Base-by-base conservation (phyloP, 2,797 vertebrate genomes). In the Muscicapa striata region DNA sequence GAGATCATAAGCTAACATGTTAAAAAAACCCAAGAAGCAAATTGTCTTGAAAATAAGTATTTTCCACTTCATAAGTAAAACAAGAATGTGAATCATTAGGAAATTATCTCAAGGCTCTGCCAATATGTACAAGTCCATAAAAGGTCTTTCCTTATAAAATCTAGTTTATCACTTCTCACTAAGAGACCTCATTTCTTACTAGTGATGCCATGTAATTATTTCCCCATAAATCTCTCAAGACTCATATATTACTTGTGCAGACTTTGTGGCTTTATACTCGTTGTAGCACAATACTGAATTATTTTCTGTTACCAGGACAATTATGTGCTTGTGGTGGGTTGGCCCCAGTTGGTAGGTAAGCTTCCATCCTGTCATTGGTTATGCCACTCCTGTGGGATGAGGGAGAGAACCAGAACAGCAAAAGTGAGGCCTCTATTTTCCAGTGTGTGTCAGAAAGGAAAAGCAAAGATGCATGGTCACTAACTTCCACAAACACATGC, bases 351-450 rank as follows among this genome's bases (percentile, higher is more conserved):
- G 34, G 21, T 55, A 63, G 4, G 23, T 73, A 36, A 74, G 14
- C 17, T 62, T 38, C n/a, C 34, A 46, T 52, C 9, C 20, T 55
- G 4, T 45, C 21, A 27, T 17, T 5, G 6, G 6, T 66, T 30
- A 40, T 62, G 16, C 15, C 14, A n/a, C 9, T 40, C 38, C 40
- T 0, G 0, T 23, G 20, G 9, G 34, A 67, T 36, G 15, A 88
- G 18, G 18, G 15, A 74, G 29, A 75, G 10, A 20, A 48, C 12
- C 12, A 59, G 40, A 48, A 68, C 7, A 34, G 21, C 30, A 32
- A 43, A 81, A 55, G 19, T 29, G 15, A 54, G 34, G 45, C 14
- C 12, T 89, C 22, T 61, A 1, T 54, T 64, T 67, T 79, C 23
- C 64, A 16, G 12, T 3, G 11, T 32, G 23, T 72, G 9, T 52